Evolutionary conservation across 2,888 invertebrate species (phyloP), one percentile per base, ranked within the genome.

Genomic region (Agrotis puta): DNA sequence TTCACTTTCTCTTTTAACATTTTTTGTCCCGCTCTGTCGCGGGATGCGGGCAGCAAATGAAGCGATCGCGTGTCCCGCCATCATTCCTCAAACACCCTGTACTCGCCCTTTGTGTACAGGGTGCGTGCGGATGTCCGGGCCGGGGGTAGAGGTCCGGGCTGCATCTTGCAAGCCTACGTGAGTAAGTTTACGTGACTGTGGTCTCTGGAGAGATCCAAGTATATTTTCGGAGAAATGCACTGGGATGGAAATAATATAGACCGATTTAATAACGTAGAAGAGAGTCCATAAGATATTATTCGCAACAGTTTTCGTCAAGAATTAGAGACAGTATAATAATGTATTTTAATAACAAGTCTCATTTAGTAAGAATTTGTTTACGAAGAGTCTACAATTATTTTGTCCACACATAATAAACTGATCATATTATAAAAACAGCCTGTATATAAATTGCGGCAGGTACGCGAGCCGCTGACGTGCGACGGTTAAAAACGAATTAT

Each of bases 401-500:
- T 18, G 0, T 39, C 39, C 39, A 39, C 39, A 39, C 39, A 11
- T 33, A 33, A 1, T 45, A 54, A 48, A 67, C 27, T 18, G 2
- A 18, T 43, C 14, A n/a, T 48, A 43, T 58, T 72, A 70, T 33
- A 82, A 72, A 59, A 59, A 18, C 90, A 82, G 1, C 81, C 88
- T 88, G 86, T 91, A 87, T 84, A 86, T 87, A 90, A 88, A 90
- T 87, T 85, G 87, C 81, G 84, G 85, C 85, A 87, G 87, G 88
- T 88, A 86, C 85, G 85, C 84, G 81, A 85, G 88, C 85, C 90
- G 94, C 91, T 93, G 93, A 95, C 94, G 94, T 92, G 94, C 91
- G 88, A 89, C 92, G 92, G 92, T 95, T 95, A 94, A 95, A 95
- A 94, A 93, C 92, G 91, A 93, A 95, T 95, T 95, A 95, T 91